Base-by-base conservation (phyloP, 2,888 invertebrate genomes). In the Torymus auratus region DNA sequence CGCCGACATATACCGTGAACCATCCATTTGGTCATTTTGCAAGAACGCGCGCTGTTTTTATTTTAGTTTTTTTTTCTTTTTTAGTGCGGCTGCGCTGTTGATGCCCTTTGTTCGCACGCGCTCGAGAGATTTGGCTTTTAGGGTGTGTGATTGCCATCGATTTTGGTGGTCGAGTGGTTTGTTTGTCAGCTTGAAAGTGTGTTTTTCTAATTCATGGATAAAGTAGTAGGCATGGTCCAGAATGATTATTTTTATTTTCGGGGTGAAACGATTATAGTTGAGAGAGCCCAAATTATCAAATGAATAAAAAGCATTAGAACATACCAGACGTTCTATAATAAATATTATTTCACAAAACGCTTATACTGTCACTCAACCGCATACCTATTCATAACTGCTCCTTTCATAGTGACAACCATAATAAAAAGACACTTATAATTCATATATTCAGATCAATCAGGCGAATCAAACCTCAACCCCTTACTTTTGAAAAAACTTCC, bases 11-110 rank as follows among this genome's bases (percentile, higher is more conserved):
- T 10, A 41, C 5, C 41, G 41, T 5, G 41, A 41, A 41, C 7
- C 41, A 53, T 62, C 62, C 56, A 62, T 65, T 71, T 71, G 77
- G 70, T 78, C 71, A 72, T 65, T 72, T 72, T 72, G 60, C 69
- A 7, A 0, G 28, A 28, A 5, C 28, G 28, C 28, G 3, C 5
- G 28, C 7, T 41, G 41, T 41, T 10, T 41, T 7, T 5, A 10
- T 41, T 41, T 41, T 41, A 28, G 28, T 56, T 60, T 13, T 69
- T 62, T 23, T 56, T 23, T 61, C 15, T 23, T 15, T 28, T 20
- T 28, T 23, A 17, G 13, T 17, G 11, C 23, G 53, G 23, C 28
- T 28, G 7, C 28, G 3, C 23, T 50, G 56, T 4, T 14, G 50
- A 20, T 53, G 53, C 60, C 53, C 67, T 75, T 75, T 75, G 75